phyloP scores from a whole-genome alignment of 2,797 vertebrate genomes.

The Ibycter americanus region DNA sequence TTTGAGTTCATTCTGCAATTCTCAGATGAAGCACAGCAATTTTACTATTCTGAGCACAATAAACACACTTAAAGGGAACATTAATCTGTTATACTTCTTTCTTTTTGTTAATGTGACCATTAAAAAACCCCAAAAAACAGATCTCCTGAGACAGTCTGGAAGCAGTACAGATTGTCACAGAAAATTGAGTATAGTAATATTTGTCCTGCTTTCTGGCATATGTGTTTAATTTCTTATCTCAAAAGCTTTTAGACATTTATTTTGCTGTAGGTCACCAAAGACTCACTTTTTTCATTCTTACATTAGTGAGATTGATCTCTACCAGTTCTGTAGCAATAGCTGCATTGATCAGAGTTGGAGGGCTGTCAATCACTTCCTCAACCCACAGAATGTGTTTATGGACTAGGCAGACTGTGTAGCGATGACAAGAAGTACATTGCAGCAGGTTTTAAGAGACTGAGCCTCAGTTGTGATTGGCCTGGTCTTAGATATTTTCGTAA shows the following conservation, averaged over 20 bases:
- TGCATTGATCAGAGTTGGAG: neutral
- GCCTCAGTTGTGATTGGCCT: neutral
- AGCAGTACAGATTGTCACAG: neutral
- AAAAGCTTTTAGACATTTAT: neutral
- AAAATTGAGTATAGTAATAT: conserved; percentile 14
- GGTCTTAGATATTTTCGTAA: neutral
- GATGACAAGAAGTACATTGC: neutral
- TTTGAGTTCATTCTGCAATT: neutral
- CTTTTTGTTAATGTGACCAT: conserved; percentile 10
- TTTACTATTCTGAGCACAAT: neutral
- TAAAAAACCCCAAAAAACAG: neutral
- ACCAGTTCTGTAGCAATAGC: neutral
- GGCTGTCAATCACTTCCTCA: neutral
- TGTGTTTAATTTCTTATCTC: conserved; percentile 7
- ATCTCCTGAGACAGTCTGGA: conserved; percentile 9
- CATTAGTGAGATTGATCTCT: neutral
- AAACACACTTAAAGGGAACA: conserved; percentile 8
- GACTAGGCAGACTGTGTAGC: neutral
- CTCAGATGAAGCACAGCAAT: neutral
- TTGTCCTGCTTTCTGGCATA: conserved; percentile 15
- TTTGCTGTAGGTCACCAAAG: neutral
- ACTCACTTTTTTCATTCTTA: neutral
- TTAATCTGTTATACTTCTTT: neutral
- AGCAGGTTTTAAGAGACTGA: neutral
- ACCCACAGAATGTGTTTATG: neutral